Conservation (phyloP, 2,888 invertebrate genomes). For the Sympetrum striolatum region DNA sequence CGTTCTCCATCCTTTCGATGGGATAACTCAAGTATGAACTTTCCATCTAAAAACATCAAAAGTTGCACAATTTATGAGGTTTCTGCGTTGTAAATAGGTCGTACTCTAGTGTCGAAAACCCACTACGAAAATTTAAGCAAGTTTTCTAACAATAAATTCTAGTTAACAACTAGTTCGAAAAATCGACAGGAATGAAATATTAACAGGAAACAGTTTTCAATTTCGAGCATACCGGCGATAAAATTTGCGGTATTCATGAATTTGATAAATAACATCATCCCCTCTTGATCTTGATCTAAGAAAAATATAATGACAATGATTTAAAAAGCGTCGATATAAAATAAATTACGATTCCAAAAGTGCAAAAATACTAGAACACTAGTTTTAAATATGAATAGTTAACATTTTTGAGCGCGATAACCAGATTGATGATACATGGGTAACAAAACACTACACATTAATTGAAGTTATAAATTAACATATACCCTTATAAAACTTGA, state of each 20-base stretch:
- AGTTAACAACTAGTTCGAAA: not conserved
- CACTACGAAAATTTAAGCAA: not conserved
- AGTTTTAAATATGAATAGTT: not conserved
- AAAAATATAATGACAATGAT: not conserved
- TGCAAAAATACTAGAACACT: not conserved
- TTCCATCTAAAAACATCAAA: conserved; percentile 74
- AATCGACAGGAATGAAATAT: not conserved
- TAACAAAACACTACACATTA: conserved; percentile 1
- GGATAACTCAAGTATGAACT: conserved; percentile 85
- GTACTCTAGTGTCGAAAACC: not conserved
- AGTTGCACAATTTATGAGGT: not conserved
- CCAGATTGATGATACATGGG: not conserved
- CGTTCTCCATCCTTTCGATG: conserved; percentile 79
- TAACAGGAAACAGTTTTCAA: not conserved
- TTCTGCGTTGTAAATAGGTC: not conserved
- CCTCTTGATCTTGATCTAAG: not conserved
- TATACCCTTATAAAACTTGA: conserved; percentile 80
- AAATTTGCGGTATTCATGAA: not conserved
- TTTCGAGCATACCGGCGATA: not conserved
- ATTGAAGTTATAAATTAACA: conserved; percentile 45
- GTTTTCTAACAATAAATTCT: not conserved
- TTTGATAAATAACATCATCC: not conserved
- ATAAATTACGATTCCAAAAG: not conserved
- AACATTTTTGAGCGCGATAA: not conserved
- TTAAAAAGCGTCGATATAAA: not conserved